Evolutionary conservation across 2,797 vertebrate genomes (phyloP).

Genomic region (Anas bahamensis): DNA sequence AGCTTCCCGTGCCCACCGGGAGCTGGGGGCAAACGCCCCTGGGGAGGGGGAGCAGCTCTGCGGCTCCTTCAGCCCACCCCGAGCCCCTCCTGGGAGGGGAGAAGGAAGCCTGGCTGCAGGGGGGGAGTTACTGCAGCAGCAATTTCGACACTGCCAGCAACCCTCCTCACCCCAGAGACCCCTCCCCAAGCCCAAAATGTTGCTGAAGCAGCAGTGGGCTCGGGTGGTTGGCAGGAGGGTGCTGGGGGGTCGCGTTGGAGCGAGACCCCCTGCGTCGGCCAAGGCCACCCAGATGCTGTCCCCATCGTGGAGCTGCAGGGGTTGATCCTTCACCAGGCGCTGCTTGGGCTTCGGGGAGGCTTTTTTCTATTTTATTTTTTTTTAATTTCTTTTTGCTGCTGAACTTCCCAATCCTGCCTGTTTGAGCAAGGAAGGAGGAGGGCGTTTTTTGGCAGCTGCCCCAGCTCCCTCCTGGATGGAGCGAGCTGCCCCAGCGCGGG

Average conservation of each 20-base stretch:
- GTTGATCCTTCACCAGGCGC: fast-evolving
- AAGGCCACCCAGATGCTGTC: fast-evolving
- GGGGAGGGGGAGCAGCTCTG: not conserved
- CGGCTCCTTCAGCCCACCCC: not conserved
- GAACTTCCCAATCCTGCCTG: not conserved
- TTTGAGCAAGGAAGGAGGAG: not conserved
- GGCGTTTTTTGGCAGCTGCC: not conserved
- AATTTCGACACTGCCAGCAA: not conserved
- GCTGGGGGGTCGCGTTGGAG: not conserved
- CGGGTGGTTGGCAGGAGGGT: not conserved
- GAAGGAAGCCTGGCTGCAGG: not conserved
- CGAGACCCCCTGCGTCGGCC: not conserved
- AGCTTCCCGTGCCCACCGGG: not conserved
- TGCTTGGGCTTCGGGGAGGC: not conserved
- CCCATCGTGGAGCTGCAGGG: fast-evolving
- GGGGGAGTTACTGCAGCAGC: not conserved
- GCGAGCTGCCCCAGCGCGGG: not conserved
- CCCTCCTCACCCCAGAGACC: not conserved
- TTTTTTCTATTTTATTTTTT: not conserved
- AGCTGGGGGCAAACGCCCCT: not conserved
- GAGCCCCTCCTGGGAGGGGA: not conserved
- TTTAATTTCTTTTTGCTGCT: not conserved
- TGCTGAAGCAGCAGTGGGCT: not conserved
- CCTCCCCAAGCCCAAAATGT: not conserved
- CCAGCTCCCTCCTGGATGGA: fast-evolving